Conservation (phyloP, 2,888 invertebrate genomes). For the Schrankia costaestrigalis region DNA sequence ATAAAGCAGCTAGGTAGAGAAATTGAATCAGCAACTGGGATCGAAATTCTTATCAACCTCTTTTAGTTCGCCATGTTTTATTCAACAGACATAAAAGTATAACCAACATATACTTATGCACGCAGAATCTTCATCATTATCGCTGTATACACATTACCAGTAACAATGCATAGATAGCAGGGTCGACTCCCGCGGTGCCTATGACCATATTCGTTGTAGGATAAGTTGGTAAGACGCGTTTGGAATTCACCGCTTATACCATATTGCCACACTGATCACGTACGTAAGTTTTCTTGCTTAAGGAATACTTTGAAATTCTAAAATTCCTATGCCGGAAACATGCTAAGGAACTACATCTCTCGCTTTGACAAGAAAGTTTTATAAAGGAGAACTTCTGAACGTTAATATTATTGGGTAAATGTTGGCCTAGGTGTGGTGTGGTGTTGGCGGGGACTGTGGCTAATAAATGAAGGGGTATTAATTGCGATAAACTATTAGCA, state of each 20-base stretch:
- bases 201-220: conserved; percentile 52
- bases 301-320: conserved; percentile 47
- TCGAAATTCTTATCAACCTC: conserved; percentile 13
- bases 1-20: too few relatives aligned
- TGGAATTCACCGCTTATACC: conserved; percentile 42
- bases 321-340: conserved; percentile 51
- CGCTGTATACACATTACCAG: conserved; percentile 22
- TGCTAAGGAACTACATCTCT: too few relatives aligned
- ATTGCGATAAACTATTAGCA: too few relatives aligned
- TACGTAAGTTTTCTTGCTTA: conserved; percentile 47
- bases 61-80: conserved; percentile 23
- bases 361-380: conserved; percentile 1
- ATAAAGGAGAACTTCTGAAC: conserved; percentile 19
- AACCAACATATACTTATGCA: conserved; percentile 9
- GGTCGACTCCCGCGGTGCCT: conserved; percentile 38
- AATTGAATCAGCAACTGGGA: too few relatives aligned
- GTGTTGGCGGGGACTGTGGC: too few relatives aligned
- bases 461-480: too few relatives aligned
- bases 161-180: conserved; percentile 32
- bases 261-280: conserved; percentile 56
- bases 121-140: conserved; percentile 24
- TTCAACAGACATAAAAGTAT: conserved; percentile 11
- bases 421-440: too few relatives aligned
- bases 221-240: conserved; percentile 47
- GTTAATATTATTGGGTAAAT: too few relatives aligned